Conservation (phyloP, 1,140 invertebrate species). For the Sarcophaga peregrina region DNA sequence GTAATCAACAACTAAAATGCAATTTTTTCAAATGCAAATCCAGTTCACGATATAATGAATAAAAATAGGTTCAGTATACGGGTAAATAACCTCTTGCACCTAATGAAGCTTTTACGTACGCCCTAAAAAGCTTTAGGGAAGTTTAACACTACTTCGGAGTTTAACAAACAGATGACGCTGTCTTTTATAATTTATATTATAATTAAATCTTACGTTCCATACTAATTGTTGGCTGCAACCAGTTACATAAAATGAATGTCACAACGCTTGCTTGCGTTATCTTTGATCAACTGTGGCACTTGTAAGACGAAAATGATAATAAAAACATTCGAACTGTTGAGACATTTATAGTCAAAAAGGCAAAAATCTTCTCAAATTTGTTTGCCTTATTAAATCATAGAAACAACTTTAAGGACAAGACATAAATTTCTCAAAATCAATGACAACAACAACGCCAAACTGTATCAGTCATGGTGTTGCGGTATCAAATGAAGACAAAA, state of each 20-base stretch:
- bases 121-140: neutral
- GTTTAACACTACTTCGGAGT: neutral
- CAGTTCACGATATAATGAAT: neutral
- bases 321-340: conserved; percentile 15
- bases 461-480: conserved; percentile 10
- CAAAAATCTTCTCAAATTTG: neutral
- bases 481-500: conserved; percentile 1
- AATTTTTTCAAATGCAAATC: no score
- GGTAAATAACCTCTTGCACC: conserved; percentile 19
- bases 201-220: neutral
- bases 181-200: no score
- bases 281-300: conserved; percentile 34
- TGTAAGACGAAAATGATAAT: neutral
- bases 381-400: neutral
- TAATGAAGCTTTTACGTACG: neutral
- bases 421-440: conserved; percentile 40
- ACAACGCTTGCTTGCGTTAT: conserved; percentile 1
- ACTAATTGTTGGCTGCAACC: neutral
- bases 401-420: neutral
- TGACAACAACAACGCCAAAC: neutral
- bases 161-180: conserved; percentile 14
- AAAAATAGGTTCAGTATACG: neutral
- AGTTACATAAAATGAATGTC: neutral
- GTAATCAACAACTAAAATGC: no score
- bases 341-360: conserved; percentile 29